Evolutionary conservation across 2,797 vertebrate genomes (phyloP).

Genomic region (Ctenopoma kingsleyae): DNA sequence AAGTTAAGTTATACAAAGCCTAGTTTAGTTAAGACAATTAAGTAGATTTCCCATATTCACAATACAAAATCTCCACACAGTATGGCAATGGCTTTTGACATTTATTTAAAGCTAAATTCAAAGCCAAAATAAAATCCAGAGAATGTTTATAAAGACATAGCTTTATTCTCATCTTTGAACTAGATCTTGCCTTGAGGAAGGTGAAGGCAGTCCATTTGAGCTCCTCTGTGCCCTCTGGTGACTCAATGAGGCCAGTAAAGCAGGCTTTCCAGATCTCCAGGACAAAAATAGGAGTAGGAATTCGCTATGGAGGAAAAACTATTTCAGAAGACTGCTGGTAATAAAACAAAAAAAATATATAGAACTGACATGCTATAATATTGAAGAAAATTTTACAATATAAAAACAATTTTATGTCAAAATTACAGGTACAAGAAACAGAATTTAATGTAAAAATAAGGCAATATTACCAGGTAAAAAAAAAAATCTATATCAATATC

Average conservation of each 20-base stretch:
- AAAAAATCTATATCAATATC: no score
- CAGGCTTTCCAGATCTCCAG: slow-evolving; percentile 99
- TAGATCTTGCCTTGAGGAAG: slow-evolving; percentile 88
- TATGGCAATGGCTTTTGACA: not conserved
- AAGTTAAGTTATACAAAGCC: no score
- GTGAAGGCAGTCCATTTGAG: slow-evolving; percentile 99
- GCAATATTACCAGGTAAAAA: no score
- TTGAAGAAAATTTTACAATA: not conserved
- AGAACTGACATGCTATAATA: not conserved
- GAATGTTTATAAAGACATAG: no score
- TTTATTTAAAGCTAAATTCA: not conserved
- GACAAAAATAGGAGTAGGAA: slow-evolving; percentile 92
- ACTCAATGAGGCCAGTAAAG: slow-evolving; percentile 97
- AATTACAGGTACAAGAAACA: not conserved
- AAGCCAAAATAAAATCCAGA: no score
- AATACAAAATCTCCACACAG: no score
- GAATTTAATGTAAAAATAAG: not conserved
- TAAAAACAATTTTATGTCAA: no score
- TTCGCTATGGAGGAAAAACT: slow-evolving; percentile 80
- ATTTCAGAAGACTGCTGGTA: not conserved
- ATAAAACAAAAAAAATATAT: not conserved
- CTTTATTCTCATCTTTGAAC: no score
- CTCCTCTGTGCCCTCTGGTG: slow-evolving; percentile 96
- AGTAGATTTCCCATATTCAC: no score
- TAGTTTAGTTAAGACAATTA: not conserved